These are phyloP conservation scores for Endomychus coccineus DNA, from an alignment of 2,888 invertebrate genomes.

Conservation along the genomic window DNA sequence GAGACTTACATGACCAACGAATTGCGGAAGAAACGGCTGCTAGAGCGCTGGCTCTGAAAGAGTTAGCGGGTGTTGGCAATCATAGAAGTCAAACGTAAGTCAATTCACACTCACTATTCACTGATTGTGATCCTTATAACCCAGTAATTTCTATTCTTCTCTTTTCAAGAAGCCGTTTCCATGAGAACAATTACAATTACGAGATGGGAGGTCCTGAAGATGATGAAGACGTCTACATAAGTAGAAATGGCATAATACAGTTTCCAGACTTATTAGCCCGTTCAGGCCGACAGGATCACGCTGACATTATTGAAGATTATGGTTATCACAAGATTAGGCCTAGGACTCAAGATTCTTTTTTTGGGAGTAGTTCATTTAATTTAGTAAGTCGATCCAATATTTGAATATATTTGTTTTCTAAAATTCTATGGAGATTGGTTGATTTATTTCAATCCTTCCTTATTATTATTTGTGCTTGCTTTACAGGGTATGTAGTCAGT, in stretches of 20 bases:
- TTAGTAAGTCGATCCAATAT: too few species aligned
- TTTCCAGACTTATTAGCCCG: slow-evolving; percentile 43
- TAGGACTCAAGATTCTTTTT: slow-evolving; percentile 32
- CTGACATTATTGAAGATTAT: slow-evolving; percentile 34
- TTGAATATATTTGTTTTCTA: too few species aligned
- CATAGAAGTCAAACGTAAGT: slow-evolving; percentile 11
- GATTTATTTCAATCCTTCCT: too few species aligned
- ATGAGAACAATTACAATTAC: slow-evolving; percentile 32
- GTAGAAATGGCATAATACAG: slow-evolving; percentile 34
- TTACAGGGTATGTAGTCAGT: too few species aligned
- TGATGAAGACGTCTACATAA: slow-evolving; percentile 27
- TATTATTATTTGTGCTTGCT: too few species aligned
- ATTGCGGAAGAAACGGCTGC: slow-evolving; percentile 61
- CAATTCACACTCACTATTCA: too few species aligned
- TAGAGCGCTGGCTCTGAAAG: slow-evolving; percentile 43
- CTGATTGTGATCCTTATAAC: too few species aligned
- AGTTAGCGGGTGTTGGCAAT: slow-evolving; percentile 8
- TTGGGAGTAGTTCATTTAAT: slow-evolving; percentile 35
- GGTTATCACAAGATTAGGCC: slow-evolving; percentile 33
- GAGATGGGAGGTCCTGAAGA: slow-evolving; percentile 28
- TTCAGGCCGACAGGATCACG: slow-evolving; percentile 31
- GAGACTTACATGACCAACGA: slow-evolving; percentile 61
- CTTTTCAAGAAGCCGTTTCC: slow-evolving; percentile 29
- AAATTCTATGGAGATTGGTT: too few species aligned
- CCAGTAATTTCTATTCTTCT: too few species aligned